Evolutionary conservation across 2,888 invertebrate genomes (phyloP).

Genomic region (Nebria salina): DNA sequence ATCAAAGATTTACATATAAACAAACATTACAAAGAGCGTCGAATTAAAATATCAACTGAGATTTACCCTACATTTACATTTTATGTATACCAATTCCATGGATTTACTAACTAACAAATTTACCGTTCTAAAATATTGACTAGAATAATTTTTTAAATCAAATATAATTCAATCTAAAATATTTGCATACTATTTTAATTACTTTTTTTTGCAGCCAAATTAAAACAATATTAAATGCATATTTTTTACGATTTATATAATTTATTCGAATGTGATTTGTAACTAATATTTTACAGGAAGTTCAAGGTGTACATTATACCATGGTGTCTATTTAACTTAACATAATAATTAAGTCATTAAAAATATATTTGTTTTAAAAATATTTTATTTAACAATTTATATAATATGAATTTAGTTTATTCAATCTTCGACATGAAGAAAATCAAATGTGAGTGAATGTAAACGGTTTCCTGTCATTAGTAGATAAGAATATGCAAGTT

Average conservation of each 20-base stretch:
- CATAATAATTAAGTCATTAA: neutral
- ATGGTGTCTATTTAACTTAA: conserved; percentile 14
- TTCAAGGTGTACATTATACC: conserved; percentile 33
- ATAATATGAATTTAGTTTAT: neutral
- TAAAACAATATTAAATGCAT: neutral
- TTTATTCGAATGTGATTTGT: neutral
- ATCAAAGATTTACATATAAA: too few relatives aligned
- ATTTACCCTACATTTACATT: too few relatives aligned
- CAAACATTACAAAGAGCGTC: too few relatives aligned
- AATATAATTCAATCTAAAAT: neutral
- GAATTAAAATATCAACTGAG: too few relatives aligned
- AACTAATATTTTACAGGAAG: conserved; percentile 14
- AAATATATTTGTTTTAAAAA: neutral
- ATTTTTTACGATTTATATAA: neutral
- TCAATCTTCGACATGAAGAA: too few relatives aligned
- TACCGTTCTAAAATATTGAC: too few relatives aligned
- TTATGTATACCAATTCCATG: too few relatives aligned
- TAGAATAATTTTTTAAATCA: too few relatives aligned
- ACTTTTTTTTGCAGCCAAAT: neutral
- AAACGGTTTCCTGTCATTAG: too few relatives aligned
- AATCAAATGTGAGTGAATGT: too few relatives aligned
- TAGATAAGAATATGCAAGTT: neutral
- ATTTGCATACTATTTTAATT: conserved; percentile 1
- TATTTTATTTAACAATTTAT: neutral
- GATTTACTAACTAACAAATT: too few relatives aligned